Base-by-base conservation (phyloP, 2,797 vertebrate species). In the Sebastes trivittatus region DNA sequence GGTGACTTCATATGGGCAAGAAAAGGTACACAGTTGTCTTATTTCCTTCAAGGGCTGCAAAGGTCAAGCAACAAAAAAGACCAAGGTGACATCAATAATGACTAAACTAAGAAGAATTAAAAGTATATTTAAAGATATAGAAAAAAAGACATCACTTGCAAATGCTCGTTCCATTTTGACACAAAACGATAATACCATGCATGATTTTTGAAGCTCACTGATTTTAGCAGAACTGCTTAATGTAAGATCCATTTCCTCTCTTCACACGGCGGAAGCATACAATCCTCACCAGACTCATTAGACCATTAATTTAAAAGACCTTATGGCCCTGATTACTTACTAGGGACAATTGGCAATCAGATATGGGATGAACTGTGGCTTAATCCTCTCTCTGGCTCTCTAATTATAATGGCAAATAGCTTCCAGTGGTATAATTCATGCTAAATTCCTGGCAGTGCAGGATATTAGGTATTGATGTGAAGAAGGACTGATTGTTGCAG, bases 371-470 rank as follows among this genome's bases (percentile, higher is more conserved):
- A 84, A 85, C 78, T 54, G 4, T 38, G 72, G 66, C 71, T 83
- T 84, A 77, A 88, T 89, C 88, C 77, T 76, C 74, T 86, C 68
- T 55, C 56, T 56, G 55, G 32, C 54, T 75, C 60, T 83, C 70
- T 87, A 91, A 90, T 91, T 90, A 89, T 74, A 86, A 75, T 7
- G 5, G 80, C 75, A 81, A 89, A 84, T 80, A 67, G 86, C 83
- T 84, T 85, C 59, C 56, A 75, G 85, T 36, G 2, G 36, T 55
- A 69, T 61, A 79, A 88, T 81, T 80, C 83, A 69, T 62, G 68
- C 67, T 74, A 66, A 81, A 85, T 38, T 84, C 59, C 60, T 72
- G 60, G 55, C 75, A 34, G 78, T 10, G 60, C 63, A 71, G 80
- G 75, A 79, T 88, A 83, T 89, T 83, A 70, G 78, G 82, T 75